These are phyloP conservation scores for Diarsia dahlii DNA, from an alignment of 2,888 invertebrate genomes.

Conservation along the genomic window DNA sequence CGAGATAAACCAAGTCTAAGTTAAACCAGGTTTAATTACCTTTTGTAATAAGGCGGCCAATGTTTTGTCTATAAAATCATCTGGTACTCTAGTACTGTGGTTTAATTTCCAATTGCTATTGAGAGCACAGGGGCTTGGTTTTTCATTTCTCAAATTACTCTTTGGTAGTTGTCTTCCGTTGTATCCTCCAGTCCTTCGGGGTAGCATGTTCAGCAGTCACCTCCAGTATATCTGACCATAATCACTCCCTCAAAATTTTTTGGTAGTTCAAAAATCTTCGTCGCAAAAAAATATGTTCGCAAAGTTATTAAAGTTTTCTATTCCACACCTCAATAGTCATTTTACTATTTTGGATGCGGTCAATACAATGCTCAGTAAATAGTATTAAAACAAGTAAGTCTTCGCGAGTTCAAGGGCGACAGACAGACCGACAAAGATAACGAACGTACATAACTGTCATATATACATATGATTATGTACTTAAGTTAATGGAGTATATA, in stretches of 20 bases:
- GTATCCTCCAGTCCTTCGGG: too few species aligned
- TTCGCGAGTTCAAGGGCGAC: slow-evolving; percentile 71
- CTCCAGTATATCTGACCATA: background rate
- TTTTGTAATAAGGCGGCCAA: too few species aligned
- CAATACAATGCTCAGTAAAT: slow-evolving; percentile 58
- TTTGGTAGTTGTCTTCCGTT: too few species aligned
- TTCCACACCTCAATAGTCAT: background rate
- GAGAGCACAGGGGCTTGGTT: too few species aligned
- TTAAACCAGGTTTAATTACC: too few species aligned
- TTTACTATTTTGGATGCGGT: slow-evolving; percentile 51
- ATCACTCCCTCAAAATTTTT: background rate
- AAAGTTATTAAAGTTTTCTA: background rate
- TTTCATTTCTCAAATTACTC: too few species aligned
- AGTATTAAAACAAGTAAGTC: slow-evolving; percentile 67
- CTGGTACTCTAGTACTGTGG: too few species aligned
- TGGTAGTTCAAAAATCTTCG: background rate
- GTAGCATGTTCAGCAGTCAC: too few species aligned
- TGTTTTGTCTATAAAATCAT: too few species aligned
- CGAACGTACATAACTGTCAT: slow-evolving; percentile 39
- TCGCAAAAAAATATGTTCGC: background rate
- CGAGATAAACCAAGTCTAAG: too few species aligned
- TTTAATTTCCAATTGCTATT: too few species aligned
- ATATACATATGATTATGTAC: background rate
- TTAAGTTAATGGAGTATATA: slow-evolving; percentile 19
- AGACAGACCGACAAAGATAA: slow-evolving; percentile 66